Percentiles rank a stretch among this genome's conserved stretches.
phyloP scores from a whole-genome alignment of 2,113 vertebrate genomes.

The Antechinus stuartii region DNA sequence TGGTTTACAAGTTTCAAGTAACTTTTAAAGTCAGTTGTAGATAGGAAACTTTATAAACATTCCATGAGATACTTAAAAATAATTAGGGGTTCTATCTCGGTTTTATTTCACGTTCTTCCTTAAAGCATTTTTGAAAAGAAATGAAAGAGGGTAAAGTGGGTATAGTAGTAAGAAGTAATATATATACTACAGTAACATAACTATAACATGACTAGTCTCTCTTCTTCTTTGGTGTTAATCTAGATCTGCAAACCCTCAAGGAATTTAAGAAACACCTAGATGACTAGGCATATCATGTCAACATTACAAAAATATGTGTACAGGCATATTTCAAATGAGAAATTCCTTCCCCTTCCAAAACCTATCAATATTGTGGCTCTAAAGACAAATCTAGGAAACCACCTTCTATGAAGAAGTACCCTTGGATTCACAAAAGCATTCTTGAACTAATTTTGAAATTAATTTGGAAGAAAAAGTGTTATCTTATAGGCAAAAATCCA shows the following conservation, averaged over 20 bases:
- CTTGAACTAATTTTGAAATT: no score
- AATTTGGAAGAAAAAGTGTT: background rate
- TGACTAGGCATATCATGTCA: background rate
- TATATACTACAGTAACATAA: background rate
- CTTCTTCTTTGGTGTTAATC: background rate
- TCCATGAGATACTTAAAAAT: background rate
- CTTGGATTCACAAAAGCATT: no score
- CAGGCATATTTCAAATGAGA: background rate
- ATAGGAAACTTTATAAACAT: no score
- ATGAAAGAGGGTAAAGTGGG: background rate
- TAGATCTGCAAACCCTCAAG: conserved; percentile 13
- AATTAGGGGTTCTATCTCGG: background rate
- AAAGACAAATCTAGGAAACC: background rate
- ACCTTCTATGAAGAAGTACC: background rate
- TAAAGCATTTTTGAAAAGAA: background rate
- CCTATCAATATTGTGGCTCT: background rate
- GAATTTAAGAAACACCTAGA: background rate
- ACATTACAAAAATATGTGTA: background rate
- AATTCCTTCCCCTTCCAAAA: conserved; percentile 51
- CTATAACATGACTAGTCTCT: background rate
- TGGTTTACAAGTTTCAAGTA: background rate
- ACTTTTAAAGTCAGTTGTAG: background rate
- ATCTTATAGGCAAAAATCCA: conserved; percentile 31
- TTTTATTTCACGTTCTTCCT: conserved; percentile 4
- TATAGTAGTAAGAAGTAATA: background rate